Base-by-base conservation (phyloP, 1,140 invertebrate species). In the Adelges cooleyi region DNA sequence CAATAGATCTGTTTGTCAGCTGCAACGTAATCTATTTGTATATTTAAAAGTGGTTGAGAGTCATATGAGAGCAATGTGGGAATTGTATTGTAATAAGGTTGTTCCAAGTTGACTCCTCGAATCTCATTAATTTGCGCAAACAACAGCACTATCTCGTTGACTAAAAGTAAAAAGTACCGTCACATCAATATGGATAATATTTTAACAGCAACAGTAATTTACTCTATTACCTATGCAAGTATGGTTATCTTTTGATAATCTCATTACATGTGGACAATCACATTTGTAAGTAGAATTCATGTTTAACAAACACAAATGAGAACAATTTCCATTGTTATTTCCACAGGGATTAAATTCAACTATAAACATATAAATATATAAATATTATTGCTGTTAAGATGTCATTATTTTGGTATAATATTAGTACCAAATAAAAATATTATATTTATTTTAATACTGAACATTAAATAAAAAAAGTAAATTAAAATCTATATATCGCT, bases 181-280 rank as follows among this genome's bases (percentile, higher is more conserved):
- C 38, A n/a, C 9, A 40, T 9, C 38, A 40, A 40, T 10, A 40
- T 9, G 9, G n/a, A 9, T 9, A 40, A 40, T 10, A 40, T 40
- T 40, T 40, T n/a, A n/a, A n/a, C n/a, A n/a, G n/a, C n/a, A n/a
- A n/a, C n/a, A n/a, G n/a, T n/a, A n/a, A n/a, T n/a, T n/a, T n/a
- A n/a, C n/a, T n/a, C n/a, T n/a, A n/a, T 78, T 76, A 84, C 84
- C 79, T 65, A 83, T 77, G 73, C 87, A 90, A 11, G 82, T 86
- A 51, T 78, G 80, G 33, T 81, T 77, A 73, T 86, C 80, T 1
- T 77, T 72, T 1, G 73, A 69, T n/a, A 89, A 72, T 49, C 80
- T 80, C 82, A 86, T 89, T 0, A 89, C 79, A 75, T 90, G 87
- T 1, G 89, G 88, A 75, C 89, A 91, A 67, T 82, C 80, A 75